These are phyloP conservation scores for Pristionchus mayeri DNA, from an alignment of 2,888 invertebrate species.

Conservation along the genomic window DNA sequence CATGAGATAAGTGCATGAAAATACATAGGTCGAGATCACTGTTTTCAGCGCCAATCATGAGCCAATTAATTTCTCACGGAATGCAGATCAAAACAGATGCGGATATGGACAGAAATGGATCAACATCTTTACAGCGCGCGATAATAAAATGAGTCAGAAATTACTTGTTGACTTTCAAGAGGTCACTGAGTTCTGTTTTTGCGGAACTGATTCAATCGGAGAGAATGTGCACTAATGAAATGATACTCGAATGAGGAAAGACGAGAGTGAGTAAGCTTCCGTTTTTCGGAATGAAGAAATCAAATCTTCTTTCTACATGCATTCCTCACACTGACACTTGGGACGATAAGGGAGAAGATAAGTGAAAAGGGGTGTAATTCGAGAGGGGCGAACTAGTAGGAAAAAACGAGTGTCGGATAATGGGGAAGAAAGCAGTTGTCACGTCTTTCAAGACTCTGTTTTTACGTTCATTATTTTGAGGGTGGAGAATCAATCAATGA, in stretches of 20 bases:
- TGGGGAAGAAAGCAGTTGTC: slow-evolving; percentile 3
- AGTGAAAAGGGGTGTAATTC: background rate
- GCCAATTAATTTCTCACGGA: background rate
- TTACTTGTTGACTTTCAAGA: slow-evolving; percentile 15
- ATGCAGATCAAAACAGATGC: background rate
- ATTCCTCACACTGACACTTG: no score
- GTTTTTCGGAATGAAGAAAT: no score
- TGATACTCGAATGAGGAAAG: background rate
- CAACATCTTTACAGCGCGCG: background rate
- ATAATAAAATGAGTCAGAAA: background rate
- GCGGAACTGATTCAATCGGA: background rate
- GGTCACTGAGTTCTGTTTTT: background rate
- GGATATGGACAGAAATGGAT: background rate
- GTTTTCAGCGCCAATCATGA: background rate
- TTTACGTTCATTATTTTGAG: background rate
- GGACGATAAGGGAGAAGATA: background rate
- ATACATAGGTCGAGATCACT: background rate
- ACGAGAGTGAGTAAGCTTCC: background rate
- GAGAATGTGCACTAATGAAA: slow-evolving; percentile 33
- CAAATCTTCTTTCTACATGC: no score
- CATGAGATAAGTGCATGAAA: background rate
- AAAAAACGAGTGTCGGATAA: slow-evolving; percentile 1
- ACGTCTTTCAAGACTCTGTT: background rate
- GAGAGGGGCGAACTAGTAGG: background rate
- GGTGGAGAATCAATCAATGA: background rate